Conservation (phyloP, 2,797 vertebrate species). For the Micropoecilia bifurca region DNA sequence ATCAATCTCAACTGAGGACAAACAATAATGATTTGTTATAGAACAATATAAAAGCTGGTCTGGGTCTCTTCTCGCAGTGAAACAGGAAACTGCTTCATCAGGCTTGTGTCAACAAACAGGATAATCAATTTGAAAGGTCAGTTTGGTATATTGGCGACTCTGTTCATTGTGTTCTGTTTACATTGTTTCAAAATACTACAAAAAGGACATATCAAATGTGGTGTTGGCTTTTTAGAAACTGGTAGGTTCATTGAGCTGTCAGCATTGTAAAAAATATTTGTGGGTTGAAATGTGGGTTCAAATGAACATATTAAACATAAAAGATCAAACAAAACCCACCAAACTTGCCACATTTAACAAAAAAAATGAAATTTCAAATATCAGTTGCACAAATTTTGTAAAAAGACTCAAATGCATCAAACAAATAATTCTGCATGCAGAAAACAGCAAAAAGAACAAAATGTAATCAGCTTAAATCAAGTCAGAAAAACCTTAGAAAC, state of each 20-base stretch:
- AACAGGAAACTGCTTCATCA: conserved; percentile 29
- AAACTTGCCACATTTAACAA: neutral
- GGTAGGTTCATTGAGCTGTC: neutral
- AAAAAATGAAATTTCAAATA: neutral
- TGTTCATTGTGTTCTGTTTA: neutral
- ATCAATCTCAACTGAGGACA: conserved; percentile 39
- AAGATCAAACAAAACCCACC: neutral
- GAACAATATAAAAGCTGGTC: conserved; percentile 24
- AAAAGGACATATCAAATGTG: neutral
- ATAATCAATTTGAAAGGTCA: conserved; percentile 13
- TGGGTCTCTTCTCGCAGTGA: conserved; percentile 10
- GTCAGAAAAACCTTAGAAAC: neutral
- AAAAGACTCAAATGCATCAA: neutral
- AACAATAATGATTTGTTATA: conserved; percentile 40
- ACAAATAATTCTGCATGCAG: neutral
- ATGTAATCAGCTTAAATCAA: neutral
- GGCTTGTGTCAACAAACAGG: neutral
- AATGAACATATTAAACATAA: neutral
- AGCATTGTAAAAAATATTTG: neutral
- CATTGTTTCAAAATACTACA: neutral
- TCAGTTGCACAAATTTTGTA: neutral
- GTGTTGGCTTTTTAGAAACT: neutral
- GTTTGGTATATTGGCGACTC: neutral
- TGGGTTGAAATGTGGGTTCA: neutral
- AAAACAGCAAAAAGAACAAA: neutral